phyloP scores from a whole-genome alignment of 2,888 invertebrate species.

The Melangyna quadrimaculata region DNA sequence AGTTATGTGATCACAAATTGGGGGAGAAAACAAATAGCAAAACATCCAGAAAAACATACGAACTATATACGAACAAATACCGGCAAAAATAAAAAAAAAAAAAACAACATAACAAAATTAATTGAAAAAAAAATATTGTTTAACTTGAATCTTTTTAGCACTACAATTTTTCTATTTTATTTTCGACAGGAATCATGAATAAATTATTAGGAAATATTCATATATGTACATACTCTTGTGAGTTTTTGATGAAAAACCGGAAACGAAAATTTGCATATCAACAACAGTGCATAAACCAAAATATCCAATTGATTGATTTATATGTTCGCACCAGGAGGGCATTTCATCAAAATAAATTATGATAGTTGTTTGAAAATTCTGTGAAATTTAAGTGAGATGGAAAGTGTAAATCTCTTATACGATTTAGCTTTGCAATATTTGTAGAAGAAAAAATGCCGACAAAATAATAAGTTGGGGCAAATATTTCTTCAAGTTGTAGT shows the following conservation, averaged over 20 bases:
- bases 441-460: too few species aligned
- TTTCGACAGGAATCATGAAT: constrained; percentile 24
- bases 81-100: constrained; percentile 31
- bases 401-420: background rate
- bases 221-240: background rate
- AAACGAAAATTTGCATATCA: constrained; percentile 56
- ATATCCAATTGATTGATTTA: constrained; percentile 37
- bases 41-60: background rate
- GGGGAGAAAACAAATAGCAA: constrained; percentile 25
- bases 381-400: background rate
- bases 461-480: too few species aligned
- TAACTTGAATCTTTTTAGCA: background rate
- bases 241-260: constrained; percentile 33
- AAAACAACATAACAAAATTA: constrained; percentile 6
- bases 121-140: constrained; percentile 8
- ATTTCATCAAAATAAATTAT: background rate
- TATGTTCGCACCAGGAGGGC: constrained; percentile 6
- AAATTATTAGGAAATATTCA: constrained; percentile 37
- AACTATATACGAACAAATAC: background rate
- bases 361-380: background rate
- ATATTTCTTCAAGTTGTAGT: too few species aligned
- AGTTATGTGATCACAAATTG: constrained; percentile 34
- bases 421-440: background rate
- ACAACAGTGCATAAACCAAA: constrained; percentile 14
- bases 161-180: background rate